A percentile compares a stretch with the other conserved stretches of the same genome.
Evolutionary conservation across 2,113 vertebrate species (phyloP).

Genomic region (Cyanoliseus patagonus): DNA sequence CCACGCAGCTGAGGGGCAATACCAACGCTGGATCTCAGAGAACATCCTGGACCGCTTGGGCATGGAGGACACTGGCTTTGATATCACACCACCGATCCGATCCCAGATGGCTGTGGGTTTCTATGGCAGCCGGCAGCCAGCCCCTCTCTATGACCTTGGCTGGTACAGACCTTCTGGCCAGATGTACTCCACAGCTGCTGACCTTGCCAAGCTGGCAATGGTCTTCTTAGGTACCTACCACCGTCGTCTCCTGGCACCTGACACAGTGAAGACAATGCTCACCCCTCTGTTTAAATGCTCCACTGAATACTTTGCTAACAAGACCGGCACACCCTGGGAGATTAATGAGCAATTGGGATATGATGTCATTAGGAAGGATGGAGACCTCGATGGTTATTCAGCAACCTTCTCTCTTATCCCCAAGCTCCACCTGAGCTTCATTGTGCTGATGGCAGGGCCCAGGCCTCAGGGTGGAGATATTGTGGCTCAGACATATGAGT

Average conservation of each 20-base stretch:
- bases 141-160: conserved; percentile 88
- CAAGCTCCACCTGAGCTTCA: conserved; percentile 83
- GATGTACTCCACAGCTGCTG: conserved; percentile 78
- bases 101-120: conserved; percentile 85
- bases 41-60: conserved; percentile 83
- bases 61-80: conserved; percentile 89
- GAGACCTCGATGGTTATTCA: conserved; percentile 88
- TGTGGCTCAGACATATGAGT: conserved; percentile 73
- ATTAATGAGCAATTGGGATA: conserved; percentile 85
- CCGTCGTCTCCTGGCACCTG: conserved; percentile 74
- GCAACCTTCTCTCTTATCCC: conserved; percentile 88
- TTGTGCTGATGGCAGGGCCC: conserved; percentile 86
- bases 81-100: conserved; percentile 72
- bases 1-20: conserved; percentile 75
- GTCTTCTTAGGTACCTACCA: conserved; percentile 79
- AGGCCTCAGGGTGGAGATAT: conserved; percentile 80
- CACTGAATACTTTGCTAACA: conserved; percentile 83
- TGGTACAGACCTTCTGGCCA: conserved; percentile 87
- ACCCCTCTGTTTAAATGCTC: conserved; percentile 83
- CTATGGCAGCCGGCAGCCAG: conserved; percentile 78
- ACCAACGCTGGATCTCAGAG: conserved; percentile 85
- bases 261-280: conserved; percentile 85
- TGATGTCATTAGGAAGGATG: conserved; percentile 86
- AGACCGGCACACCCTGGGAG: conserved; percentile 91
- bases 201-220: conserved; percentile 89